A percentile compares a stretch with the other conserved stretches of the same genome.
Evolutionary conservation across 37 sponge, comb jelly and placozoan genomes (phyloP).

Genomic region (Chondrilla cf. caribensis): DNA sequence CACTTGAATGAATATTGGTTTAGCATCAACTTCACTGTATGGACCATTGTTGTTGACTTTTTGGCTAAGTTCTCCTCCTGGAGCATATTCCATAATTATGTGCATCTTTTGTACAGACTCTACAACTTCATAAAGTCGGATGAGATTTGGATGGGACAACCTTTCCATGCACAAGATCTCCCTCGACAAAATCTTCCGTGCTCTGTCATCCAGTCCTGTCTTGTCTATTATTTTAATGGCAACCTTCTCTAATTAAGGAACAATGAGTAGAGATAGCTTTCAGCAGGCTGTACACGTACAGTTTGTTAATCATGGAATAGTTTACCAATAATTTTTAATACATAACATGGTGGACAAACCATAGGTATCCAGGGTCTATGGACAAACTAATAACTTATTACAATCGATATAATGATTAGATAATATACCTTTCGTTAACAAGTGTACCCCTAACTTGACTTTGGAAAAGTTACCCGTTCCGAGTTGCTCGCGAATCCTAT

Average conservation of each 20-base stretch:
- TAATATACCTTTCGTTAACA: constrained; percentile 80
- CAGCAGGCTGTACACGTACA: too few relatives aligned
- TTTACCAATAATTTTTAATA: neutral
- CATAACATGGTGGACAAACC: neutral
- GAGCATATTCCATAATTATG: constrained; percentile 77
- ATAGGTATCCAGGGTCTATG: neutral
- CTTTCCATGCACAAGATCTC: constrained; percentile 80
- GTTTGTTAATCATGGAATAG: too few relatives aligned
- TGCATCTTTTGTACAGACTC: constrained; percentile 61
- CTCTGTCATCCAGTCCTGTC: constrained; percentile 52
- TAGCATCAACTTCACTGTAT: constrained; percentile 53
- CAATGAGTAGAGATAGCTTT: neutral
- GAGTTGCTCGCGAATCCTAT: constrained; percentile 55
- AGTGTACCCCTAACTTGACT: constrained; percentile 81
- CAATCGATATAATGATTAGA: too few relatives aligned
- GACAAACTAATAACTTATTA: too few relatives aligned
- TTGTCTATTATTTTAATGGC: constrained; percentile 90
- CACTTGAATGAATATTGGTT: constrained; percentile 61
- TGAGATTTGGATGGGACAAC: constrained; percentile 71
- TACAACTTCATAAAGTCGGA: constrained; percentile 71
- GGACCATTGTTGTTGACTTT: constrained; percentile 43
- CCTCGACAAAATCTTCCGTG: constrained; percentile 65
- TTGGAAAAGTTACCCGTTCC: constrained; percentile 81
- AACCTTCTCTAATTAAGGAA: constrained; percentile 62
- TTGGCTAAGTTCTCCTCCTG: constrained; percentile 59